Conservation (phyloP, 2,797 vertebrate genomes). For the Ctenopoma kingsleyae region DNA sequence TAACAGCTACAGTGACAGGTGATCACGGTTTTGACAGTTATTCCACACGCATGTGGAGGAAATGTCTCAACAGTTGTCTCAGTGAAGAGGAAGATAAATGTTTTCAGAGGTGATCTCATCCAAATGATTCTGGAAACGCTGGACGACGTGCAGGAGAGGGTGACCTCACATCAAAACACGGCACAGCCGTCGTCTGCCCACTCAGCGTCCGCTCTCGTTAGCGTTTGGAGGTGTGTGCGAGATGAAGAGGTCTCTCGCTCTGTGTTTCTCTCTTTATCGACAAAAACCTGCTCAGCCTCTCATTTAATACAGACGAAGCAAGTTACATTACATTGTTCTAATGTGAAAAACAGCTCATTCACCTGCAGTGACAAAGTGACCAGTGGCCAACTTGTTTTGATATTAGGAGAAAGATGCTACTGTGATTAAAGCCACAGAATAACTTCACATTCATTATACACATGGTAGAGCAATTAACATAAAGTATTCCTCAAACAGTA, state of each 20-base stretch:
- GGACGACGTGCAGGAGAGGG: constrained; percentile 1
- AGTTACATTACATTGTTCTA: too few relatives aligned
- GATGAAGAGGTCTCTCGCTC: background rate
- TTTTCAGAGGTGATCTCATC: constrained; percentile 48
- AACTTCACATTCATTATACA: too few relatives aligned
- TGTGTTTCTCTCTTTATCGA: background rate
- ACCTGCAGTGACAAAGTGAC: too few relatives aligned
- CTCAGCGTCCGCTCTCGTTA: background rate
- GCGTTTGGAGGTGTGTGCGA: background rate
- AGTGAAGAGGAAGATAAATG: constrained; percentile 36
- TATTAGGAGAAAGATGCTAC: too few relatives aligned
- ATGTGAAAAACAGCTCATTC: too few relatives aligned
- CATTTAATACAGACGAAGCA: too few relatives aligned
- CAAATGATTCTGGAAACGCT: background rate
- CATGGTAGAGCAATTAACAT: too few relatives aligned
- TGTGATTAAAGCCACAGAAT: too few relatives aligned
- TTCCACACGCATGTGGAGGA: constrained; percentile 26
- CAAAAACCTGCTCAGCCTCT: background rate
- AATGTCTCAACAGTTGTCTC: constrained; percentile 11
- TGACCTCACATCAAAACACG: constrained; percentile 45
- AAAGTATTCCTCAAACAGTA: too few relatives aligned
- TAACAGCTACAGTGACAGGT: background rate
- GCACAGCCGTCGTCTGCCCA: constrained; percentile 5
- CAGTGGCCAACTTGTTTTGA: too few relatives aligned
- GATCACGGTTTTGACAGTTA: constrained; percentile 9